phyloP scores from a whole-genome alignment of 2,888 invertebrate species.

The Hypercompe scribonia region DNA sequence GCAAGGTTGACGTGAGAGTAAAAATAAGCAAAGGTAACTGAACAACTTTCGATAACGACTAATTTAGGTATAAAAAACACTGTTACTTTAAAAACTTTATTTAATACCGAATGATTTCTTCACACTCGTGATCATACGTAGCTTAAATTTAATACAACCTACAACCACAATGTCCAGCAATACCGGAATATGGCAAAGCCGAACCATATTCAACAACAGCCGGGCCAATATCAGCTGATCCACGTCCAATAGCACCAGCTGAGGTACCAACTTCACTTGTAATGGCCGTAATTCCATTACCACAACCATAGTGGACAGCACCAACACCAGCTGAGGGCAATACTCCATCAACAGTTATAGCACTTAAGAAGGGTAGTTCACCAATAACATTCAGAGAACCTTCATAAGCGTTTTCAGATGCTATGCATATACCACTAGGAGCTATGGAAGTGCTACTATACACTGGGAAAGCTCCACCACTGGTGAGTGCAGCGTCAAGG shows the following conservation, averaged over 20 bases:
- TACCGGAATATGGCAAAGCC: neutral
- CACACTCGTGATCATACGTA: no score
- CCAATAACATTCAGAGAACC: slow-evolving; percentile 52
- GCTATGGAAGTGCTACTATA: neutral
- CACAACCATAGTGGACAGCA: slow-evolving; percentile 51
- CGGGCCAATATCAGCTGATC: neutral
- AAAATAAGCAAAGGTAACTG: no score
- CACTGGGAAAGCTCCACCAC: slow-evolving; percentile 32
- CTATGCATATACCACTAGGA: slow-evolving; percentile 53
- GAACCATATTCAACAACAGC: neutral
- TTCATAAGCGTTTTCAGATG: slow-evolving; percentile 58
- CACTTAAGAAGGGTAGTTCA: slow-evolving; percentile 57
- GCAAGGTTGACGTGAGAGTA: no score
- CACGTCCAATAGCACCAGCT: neutral
- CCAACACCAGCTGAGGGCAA: slow-evolving; percentile 53
- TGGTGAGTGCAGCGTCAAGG: slow-evolving; percentile 45
- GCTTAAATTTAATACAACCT: neutral
- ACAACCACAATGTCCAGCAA: neutral
- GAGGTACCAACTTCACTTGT: neutral
- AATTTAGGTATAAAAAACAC: no score
- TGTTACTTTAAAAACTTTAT: no score
- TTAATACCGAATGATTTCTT: no score
- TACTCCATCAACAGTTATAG: slow-evolving; percentile 53
- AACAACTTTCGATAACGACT: no score
- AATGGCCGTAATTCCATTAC: slow-evolving; percentile 39